Conservation (phyloP, 2,888 invertebrate species). For the Lycaena phlaeas region DNA sequence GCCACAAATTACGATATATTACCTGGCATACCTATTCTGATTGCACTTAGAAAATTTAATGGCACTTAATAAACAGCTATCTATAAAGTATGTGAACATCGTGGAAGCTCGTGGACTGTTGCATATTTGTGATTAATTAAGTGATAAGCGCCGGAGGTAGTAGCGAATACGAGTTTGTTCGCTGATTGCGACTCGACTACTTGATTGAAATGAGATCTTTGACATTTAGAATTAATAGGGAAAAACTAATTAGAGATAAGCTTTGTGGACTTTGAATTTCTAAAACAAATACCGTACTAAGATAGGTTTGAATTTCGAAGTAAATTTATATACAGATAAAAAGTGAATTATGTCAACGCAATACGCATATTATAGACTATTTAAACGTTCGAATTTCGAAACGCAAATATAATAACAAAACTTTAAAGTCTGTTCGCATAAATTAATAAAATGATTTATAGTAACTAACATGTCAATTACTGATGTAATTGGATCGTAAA, state of each 20-base stretch:
- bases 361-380: too few species aligned
- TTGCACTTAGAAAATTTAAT: slow-evolving; percentile 1
- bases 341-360: too few species aligned
- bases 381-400: too few species aligned
- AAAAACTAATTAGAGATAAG: neutral
- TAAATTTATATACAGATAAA: too few species aligned
- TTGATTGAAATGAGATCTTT: slow-evolving; percentile 6
- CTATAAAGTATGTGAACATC: slow-evolving; percentile 5
- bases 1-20: neutral
- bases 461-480: slow-evolving; percentile 7
- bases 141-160: slow-evolving; percentile 20
- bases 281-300: too few species aligned
- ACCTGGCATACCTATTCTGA: neutral
- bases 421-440: neutral
- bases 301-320: too few species aligned
- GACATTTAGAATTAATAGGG: slow-evolving; percentile 6
- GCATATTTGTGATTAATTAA: slow-evolving; percentile 23
- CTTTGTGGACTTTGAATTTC: too few species aligned
- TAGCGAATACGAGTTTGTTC: slow-evolving; percentile 14
- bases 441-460: slow-evolving; percentile 4
- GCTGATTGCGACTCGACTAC: slow-evolving; percentile 12
- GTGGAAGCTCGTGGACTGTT: slow-evolving; percentile 15
- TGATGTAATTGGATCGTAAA: slow-evolving; percentile 6
- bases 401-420: too few species aligned
- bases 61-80: slow-evolving; percentile 1